phyloP scores from a whole-genome alignment of 2,797 vertebrate genomes.

The Gambusia yucatana region DNA sequence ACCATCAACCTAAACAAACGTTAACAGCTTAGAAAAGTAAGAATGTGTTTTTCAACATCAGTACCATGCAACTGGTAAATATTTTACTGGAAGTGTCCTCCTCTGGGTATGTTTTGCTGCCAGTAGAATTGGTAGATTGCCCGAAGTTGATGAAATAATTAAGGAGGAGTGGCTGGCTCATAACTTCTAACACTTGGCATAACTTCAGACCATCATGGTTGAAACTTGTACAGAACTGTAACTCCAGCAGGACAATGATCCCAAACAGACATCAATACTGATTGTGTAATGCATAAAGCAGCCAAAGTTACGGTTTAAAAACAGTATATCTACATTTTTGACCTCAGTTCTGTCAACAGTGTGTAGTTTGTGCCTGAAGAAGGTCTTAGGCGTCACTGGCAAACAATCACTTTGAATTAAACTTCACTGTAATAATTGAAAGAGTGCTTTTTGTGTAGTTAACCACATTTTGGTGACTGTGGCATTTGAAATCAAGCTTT shows the following conservation, averaged over 20 bases:
- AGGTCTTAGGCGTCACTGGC: not conserved
- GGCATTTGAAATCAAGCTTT: not conserved
- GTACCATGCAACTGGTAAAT: not conserved
- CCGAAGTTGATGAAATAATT: not conserved
- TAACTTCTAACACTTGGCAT: conserved; percentile 1
- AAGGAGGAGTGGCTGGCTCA: not conserved
- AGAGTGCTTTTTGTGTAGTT: not conserved
- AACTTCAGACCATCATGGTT: not conserved
- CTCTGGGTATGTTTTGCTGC: conserved; percentile 6
- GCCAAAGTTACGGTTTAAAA: not conserved
- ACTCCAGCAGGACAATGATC: not conserved
- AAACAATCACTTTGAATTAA: not conserved
- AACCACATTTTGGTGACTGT: not conserved
- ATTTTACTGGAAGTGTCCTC: conserved; percentile 3
- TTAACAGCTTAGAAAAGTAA: conserved; percentile 1
- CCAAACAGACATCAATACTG: not conserved
- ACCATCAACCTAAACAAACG: not conserved
- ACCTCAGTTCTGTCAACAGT: not conserved
- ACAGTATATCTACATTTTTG: not conserved
- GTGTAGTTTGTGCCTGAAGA: not conserved
- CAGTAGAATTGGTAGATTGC: conserved; percentile 8
- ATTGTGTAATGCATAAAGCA: not conserved
- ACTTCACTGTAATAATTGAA: not conserved
- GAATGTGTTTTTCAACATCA: not conserved
- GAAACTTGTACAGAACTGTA: not conserved